These are phyloP conservation scores for Myocastor coypus DNA, from an alignment of 2,113 vertebrate species.

Conservation along the genomic window DNA sequence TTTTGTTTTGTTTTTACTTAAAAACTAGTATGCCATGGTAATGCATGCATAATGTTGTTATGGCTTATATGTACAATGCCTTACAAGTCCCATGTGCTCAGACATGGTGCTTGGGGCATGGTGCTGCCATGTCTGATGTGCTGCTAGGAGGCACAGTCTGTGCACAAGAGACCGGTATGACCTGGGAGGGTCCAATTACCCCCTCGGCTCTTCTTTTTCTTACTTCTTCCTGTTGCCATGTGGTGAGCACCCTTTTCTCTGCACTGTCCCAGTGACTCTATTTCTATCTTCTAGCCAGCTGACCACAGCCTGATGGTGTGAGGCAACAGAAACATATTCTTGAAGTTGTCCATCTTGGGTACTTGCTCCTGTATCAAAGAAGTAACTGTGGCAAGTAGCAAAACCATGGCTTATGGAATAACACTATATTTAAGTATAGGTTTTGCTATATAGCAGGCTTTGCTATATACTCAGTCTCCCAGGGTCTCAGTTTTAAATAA, in stretches of 20 bases:
- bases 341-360: not conserved
- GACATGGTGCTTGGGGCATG: not conserved
- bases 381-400: not conserved
- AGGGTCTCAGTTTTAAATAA: not conserved
- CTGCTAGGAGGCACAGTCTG: not conserved
- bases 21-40: not conserved
- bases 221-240: not conserved
- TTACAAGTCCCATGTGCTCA: not conserved
- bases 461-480: not conserved
- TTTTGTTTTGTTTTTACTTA: not conserved
- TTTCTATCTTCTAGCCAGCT: not conserved
- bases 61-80: not conserved
- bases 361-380: not conserved
- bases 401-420: not conserved
- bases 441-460: not conserved
- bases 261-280: not conserved
- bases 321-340: not conserved
- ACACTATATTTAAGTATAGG: not conserved
- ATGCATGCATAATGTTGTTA: not conserved
- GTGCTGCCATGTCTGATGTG: not conserved
- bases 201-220: not conserved
- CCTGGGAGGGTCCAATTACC: not conserved
- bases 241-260: not conserved
- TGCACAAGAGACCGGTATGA: not conserved
- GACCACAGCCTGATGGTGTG: not conserved